A percentile compares a stretch with the other conserved stretches of the same genome.
Evolutionary conservation across 2,113 vertebrate species (phyloP).

Genomic region (Caracal caracal): DNA sequence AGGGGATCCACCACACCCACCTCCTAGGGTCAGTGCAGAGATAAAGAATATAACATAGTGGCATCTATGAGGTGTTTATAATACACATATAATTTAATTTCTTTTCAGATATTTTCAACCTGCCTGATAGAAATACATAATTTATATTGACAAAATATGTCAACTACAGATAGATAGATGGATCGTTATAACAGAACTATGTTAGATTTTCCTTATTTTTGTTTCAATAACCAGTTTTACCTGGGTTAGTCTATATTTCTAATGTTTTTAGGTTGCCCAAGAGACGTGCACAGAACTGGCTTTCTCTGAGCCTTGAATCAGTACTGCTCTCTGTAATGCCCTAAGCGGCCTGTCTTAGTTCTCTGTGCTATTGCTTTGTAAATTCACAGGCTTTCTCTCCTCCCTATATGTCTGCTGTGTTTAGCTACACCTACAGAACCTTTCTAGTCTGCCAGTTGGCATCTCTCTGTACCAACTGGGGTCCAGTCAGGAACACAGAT

Average conservation of each 20-base stretch:
- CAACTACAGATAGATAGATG: not conserved
- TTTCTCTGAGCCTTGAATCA: not conserved
- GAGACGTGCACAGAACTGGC: not conserved
- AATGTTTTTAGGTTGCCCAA: not conserved
- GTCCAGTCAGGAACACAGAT: not conserved
- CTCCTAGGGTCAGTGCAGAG: not conserved
- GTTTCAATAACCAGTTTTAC: not conserved
- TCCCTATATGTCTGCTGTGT: not conserved
- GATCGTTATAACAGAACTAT: not conserved
- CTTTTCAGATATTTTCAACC: not conserved
- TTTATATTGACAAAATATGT: not conserved
- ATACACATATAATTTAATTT: not conserved
- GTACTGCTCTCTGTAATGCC: not conserved
- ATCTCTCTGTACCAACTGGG: not conserved
- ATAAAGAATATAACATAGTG: not conserved
- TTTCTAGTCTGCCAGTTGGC: not conserved
- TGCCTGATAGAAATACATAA: not conserved
- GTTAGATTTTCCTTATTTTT: not conserved
- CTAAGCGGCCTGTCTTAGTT: not conserved
- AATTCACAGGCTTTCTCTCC: not conserved
- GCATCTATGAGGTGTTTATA: not conserved
- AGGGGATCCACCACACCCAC: not conserved
- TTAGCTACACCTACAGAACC: not conserved
- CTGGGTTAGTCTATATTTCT: not conserved
- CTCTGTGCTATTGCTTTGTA: not conserved